Conservation (phyloP, 1,140 invertebrate species). For the Doryteuthis pealeii region DNA sequence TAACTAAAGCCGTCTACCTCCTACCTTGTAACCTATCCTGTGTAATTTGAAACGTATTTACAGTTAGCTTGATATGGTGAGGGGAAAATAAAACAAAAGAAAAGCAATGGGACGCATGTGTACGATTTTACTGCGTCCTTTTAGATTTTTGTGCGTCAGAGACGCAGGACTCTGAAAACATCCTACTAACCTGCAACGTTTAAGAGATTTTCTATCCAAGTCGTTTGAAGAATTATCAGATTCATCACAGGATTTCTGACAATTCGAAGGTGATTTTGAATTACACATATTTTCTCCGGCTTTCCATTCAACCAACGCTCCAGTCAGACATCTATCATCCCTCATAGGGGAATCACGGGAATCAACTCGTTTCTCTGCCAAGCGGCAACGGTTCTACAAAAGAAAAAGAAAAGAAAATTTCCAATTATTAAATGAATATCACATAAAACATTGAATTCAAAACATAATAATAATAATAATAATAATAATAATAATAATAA, state of each 20-base stretch:
- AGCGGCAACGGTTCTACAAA: slow-evolving; percentile 24
- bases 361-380: slow-evolving; percentile 28
- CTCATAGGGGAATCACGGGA: slow-evolving; percentile 24
- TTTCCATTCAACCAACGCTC: slow-evolving; percentile 6
- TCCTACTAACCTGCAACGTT: neutral
- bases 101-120: too few species aligned
- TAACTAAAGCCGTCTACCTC: too few species aligned
- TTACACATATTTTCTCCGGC: neutral
- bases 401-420: neutral
- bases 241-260: neutral
- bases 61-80: too few species aligned
- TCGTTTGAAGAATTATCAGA: neutral
- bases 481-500: too few species aligned
- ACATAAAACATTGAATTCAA: too few species aligned
- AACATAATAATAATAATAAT: too few species aligned
- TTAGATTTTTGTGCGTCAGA: too few species aligned
- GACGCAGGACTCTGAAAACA: too few species aligned
- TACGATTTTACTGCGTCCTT: too few species aligned
- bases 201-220: neutral
- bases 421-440: neutral
- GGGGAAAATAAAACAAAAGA: too few species aligned
- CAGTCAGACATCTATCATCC: slow-evolving; percentile 23
- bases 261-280: neutral
- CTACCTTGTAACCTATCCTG: too few species aligned
- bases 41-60: too few species aligned